Evolutionary conservation across 1,140 invertebrate genomes (phyloP).

Genomic region (Heliothis virescens): DNA sequence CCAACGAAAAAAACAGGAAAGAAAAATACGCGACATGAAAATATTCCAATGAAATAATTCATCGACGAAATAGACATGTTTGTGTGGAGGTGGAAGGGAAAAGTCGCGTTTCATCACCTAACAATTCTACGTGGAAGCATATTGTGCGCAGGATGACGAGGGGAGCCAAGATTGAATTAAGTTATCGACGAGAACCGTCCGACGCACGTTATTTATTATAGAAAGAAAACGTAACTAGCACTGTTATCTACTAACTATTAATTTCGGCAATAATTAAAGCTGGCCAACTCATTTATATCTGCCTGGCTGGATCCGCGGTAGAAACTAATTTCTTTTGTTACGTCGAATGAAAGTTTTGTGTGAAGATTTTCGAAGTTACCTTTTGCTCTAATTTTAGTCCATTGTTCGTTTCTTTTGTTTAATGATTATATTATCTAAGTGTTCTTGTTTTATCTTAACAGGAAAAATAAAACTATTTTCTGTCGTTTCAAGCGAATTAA

Average conservation of each 20-base stretch:
- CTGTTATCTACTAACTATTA: conserved; percentile 76
- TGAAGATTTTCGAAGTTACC: conserved; percentile 30
- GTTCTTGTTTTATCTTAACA: background rate
- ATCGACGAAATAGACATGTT: conserved; percentile 44
- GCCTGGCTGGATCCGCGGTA: conserved; percentile 52
- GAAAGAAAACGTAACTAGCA: conserved; percentile 64
- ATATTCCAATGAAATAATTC: conserved; percentile 48
- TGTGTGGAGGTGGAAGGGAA: conserved; percentile 46
- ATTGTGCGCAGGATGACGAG: conserved; percentile 69
- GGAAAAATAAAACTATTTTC: background rate
- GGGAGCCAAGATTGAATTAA: conserved; percentile 79
- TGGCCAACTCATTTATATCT: conserved; percentile 67
- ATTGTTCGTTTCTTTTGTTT: conserved; percentile 30
- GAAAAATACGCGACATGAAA: conserved; percentile 40
- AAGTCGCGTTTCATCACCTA: conserved; percentile 57
- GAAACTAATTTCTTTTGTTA: conserved; percentile 47
- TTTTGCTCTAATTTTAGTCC: conserved; percentile 25
- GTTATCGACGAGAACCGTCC: conserved; percentile 71
- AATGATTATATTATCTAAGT: conserved; percentile 1
- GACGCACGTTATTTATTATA: conserved; percentile 72
- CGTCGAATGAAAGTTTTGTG: conserved; percentile 38
- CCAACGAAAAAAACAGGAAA: conserved; percentile 28
- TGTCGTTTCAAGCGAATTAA: background rate
- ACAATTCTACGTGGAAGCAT: conserved; percentile 56
- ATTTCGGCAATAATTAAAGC: conserved; percentile 77